Evolutionary conservation across 1,140 invertebrate genomes (phyloP).

Genomic region (Pinna nobilis): DNA sequence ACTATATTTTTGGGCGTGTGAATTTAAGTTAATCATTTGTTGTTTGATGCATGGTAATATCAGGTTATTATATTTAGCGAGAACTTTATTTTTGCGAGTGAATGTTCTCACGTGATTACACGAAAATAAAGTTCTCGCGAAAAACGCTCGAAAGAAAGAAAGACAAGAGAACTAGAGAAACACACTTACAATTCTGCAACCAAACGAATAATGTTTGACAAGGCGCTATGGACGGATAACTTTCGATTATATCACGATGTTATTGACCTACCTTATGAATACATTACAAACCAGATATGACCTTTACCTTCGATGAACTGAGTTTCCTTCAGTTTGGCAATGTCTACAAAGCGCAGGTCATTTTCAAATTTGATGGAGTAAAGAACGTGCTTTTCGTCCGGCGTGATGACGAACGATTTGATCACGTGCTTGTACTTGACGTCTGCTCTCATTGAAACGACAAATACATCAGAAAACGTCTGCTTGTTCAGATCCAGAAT

Average conservation of each 20-base stretch:
- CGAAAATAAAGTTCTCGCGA: too few species aligned
- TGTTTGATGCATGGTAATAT: too few species aligned
- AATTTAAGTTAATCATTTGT: too few species aligned
- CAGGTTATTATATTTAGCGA: too few species aligned
- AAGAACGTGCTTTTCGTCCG: conserved; percentile 3
- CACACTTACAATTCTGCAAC: too few species aligned
- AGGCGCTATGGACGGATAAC: too few species aligned
- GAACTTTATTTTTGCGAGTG: too few species aligned
- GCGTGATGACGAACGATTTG: conserved; percentile 3
- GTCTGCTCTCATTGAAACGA: not conserved
- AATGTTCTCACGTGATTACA: too few species aligned
- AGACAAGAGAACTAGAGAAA: too few species aligned
- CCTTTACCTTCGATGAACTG: conserved; percentile 1
- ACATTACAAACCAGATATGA: not conserved
- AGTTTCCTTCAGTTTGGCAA: not conserved
- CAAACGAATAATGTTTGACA: too few species aligned
- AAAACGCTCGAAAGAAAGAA: too few species aligned
- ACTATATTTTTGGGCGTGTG: too few species aligned
- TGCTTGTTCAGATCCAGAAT: not conserved
- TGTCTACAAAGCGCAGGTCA: conserved; percentile 2
- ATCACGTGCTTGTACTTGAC: not conserved
- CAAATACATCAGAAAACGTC: not conserved
- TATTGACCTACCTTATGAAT: not conserved
- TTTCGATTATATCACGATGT: not conserved
- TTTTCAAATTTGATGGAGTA: conserved; percentile 10